phyloP scores from a whole-genome alignment of 2,113 vertebrate genomes.

The Setophaga coronata region DNA sequence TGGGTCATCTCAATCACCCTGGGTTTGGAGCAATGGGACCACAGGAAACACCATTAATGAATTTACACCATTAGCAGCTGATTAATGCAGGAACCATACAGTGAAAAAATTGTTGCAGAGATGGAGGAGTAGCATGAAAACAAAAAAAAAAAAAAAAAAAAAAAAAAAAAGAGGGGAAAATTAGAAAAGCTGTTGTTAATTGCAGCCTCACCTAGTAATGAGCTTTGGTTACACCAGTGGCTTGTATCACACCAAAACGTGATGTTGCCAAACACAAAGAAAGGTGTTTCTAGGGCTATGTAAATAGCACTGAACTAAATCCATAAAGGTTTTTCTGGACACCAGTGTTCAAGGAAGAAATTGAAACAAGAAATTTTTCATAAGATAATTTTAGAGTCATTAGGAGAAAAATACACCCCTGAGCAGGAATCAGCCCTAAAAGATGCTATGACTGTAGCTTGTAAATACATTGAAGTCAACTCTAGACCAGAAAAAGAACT shows the following conservation, averaged over 20 bases:
- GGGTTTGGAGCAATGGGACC: not conserved
- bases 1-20: not conserved
- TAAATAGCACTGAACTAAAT: not conserved
- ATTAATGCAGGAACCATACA: not conserved
- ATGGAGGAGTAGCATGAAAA: not conserved
- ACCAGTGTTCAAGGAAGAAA: not conserved
- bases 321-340: not conserved
- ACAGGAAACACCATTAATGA: not conserved
- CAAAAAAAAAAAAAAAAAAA: not conserved
- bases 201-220: not conserved
- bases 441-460: not conserved
- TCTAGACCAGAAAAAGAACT: not conserved
- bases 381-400: not conserved
- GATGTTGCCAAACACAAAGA: not conserved
- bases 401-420: not conserved
- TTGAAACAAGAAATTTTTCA: not conserved
- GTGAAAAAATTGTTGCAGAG: not conserved
- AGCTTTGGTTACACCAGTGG: not conserved
- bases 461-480: not conserved
- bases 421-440: not conserved
- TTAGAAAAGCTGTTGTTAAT: not conserved
- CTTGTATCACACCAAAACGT: not conserved
- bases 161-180: not conserved
- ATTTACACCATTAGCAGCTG: not conserved
- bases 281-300: not conserved